Evolutionary conservation across 2,113 vertebrate species (phyloP).

Genomic region (Phrynosoma blainvillii): DNA sequence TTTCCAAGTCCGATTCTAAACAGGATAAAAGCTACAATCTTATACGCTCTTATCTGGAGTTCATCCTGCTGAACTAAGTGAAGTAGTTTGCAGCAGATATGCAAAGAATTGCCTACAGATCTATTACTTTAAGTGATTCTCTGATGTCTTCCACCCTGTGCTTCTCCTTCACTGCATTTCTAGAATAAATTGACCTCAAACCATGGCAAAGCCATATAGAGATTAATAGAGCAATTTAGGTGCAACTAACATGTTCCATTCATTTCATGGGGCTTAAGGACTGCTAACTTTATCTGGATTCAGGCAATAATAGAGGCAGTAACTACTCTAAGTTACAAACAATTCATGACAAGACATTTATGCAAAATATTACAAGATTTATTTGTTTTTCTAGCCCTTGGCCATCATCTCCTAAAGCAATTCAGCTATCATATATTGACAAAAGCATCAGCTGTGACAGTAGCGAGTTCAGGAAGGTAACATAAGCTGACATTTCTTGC

Average conservation of each 20-base stretch:
- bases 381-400: constrained; percentile 12
- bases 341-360: constrained; percentile 4
- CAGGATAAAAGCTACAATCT: background rate
- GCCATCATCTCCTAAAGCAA: constrained; percentile 22
- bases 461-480: constrained; percentile 36
- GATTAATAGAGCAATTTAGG: background rate
- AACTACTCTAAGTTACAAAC: background rate
- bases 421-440: constrained; percentile 22
- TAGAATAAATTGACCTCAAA: background rate
- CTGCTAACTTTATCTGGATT: background rate
- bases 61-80: background rate
- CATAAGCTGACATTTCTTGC: constrained; percentile 27
- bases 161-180: background rate
- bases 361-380: background rate
- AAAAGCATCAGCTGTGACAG: constrained; percentile 37
- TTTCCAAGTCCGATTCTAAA: background rate
- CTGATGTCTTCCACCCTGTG: background rate
- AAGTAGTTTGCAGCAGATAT: background rate
- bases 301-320: constrained; percentile 14
- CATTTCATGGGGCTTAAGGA: background rate
- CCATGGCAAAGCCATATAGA: background rate
- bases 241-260: background rate
- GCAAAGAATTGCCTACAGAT: background rate
- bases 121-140: background rate
- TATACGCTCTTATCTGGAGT: background rate